phyloP scores from a whole-genome alignment of 2,113 vertebrate genomes.

The Ceyx margarethae region DNA sequence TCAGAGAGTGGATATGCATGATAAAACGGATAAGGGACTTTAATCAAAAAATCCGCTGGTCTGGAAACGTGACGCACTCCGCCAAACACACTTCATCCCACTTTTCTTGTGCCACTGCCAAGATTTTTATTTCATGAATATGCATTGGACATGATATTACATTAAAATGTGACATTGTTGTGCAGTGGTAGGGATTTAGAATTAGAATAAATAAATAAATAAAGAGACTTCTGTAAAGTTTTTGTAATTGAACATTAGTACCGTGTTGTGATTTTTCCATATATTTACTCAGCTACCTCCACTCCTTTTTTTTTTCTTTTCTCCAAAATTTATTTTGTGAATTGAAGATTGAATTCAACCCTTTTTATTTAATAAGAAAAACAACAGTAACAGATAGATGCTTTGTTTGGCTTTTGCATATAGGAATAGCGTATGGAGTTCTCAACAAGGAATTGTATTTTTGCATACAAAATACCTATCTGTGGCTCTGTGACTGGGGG shows the following conservation, averaged over 20 bases:
- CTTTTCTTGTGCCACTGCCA: constrained; percentile 86
- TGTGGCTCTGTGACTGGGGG: not conserved
- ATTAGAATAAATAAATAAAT: constrained; percentile 70
- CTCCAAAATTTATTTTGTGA: constrained; percentile 31
- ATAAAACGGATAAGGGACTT: constrained; percentile 99
- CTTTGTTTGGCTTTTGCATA: constrained; percentile 46
- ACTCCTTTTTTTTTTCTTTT: not conserved
- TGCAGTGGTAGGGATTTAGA: constrained; percentile 75
- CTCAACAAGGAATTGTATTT: constrained; percentile 11
- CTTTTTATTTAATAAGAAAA: constrained; percentile 39
- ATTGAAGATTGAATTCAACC: constrained; percentile 35
- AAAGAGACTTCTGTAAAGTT: constrained; percentile 63
- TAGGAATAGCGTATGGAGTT: not conserved
- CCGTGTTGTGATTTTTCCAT: constrained; percentile 40
- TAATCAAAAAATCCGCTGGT: constrained; percentile 99
- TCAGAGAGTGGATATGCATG: constrained; percentile 99
- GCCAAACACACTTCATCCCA: constrained; percentile 94
- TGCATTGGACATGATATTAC: constrained; percentile 89
- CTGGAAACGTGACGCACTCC: constrained; percentile 99
- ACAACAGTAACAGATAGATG: constrained; percentile 6
- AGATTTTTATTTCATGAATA: constrained; percentile 92
- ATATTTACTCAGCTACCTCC: constrained; percentile 22
- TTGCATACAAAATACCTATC: constrained; percentile 12
- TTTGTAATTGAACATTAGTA: constrained; percentile 63
- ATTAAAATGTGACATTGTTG: constrained; percentile 92